Percentiles rank a stretch among this genome's conserved stretches.
Conservation (phyloP, 2,113 vertebrate genomes). For the Sylvia atricapilla region DNA sequence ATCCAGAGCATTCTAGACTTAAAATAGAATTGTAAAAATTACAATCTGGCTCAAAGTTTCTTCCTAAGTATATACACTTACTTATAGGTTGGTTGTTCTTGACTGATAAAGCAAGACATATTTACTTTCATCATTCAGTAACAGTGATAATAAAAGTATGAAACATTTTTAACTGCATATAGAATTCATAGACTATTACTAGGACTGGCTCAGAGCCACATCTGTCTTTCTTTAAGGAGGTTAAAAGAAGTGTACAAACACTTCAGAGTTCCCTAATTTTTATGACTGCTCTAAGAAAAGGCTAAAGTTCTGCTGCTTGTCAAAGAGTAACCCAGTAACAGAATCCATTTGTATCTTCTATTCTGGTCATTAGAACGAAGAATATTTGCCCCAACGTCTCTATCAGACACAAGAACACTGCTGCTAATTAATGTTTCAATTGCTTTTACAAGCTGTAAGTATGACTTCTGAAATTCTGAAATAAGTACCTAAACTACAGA, state of each 20-base stretch:
- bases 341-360: not conserved
- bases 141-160: not conserved
- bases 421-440: not conserved
- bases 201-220: not conserved
- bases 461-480: not conserved
- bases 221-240: not conserved
- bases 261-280: not conserved
- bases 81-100: not conserved
- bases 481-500: not conserved
- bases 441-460: not conserved
- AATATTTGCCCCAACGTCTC: fast-evolving
- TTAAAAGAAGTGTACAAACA: not conserved
- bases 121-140: not conserved
- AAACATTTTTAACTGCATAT: not conserved
- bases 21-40: not conserved
- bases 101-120: not conserved
- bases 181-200: not conserved
- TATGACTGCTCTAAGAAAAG: not conserved
- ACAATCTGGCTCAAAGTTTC: not conserved
- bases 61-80: not conserved
- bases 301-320: not conserved
- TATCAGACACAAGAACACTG: not conserved
- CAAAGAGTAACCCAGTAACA: not conserved
- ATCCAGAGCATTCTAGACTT: not conserved
- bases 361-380: not conserved